Percentiles rank a stretch among this genome's conserved stretches.
These are phyloP conservation scores for Eupsittula cactorum DNA, from an alignment of 2,113 vertebrate species.

Conservation along the genomic window DNA sequence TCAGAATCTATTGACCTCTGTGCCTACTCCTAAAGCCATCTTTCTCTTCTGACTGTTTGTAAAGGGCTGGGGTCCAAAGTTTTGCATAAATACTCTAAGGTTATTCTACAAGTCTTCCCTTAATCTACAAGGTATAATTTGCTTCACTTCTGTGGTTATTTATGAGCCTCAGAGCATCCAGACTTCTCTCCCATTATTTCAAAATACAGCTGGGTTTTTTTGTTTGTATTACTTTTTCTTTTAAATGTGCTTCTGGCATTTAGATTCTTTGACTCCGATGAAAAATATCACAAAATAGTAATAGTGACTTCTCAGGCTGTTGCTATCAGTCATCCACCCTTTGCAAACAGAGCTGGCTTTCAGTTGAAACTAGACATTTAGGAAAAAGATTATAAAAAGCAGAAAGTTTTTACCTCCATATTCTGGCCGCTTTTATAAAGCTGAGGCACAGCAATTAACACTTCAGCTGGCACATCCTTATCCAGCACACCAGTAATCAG, in stretches of 20 bases:
- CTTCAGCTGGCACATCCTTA: conserved; percentile 87
- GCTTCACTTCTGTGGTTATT: background rate
- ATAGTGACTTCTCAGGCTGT: background rate
- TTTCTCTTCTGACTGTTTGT: background rate
- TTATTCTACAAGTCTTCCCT: background rate
- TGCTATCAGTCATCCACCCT: background rate
- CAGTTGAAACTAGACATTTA: background rate
- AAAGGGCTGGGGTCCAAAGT: background rate
- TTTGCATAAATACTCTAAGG: background rate
- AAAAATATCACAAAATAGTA: background rate
- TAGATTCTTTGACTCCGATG: background rate
- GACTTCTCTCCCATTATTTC: background rate
- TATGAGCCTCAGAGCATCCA: background rate
- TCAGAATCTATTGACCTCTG: background rate
- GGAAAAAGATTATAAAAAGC: background rate
- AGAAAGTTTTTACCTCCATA: conserved; percentile 82
- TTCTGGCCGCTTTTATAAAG: conserved; percentile 93
- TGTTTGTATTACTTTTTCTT: background rate
- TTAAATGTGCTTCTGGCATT: background rate
- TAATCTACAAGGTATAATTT: background rate
- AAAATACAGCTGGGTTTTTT: background rate
- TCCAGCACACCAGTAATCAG: conserved; percentile 95
- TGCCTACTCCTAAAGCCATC: background rate
- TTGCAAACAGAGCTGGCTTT: background rate
- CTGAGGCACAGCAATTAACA: conserved; percentile 86